Conservation (phyloP, 1,140 invertebrate genomes). For the Vanessa tameamea region DNA sequence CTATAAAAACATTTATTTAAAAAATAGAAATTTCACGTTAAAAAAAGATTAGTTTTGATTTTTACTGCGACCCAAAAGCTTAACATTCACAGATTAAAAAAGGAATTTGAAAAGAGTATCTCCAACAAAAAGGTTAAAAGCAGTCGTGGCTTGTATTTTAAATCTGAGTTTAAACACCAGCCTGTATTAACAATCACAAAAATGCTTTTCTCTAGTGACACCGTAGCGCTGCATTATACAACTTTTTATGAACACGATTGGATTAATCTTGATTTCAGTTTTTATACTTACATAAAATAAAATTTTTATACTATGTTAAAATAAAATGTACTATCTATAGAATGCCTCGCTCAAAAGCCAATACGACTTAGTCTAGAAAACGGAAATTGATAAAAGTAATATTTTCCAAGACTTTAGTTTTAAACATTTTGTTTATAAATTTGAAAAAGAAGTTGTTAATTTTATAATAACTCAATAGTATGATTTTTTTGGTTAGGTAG, state of each 20-base stretch:
- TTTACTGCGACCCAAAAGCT: neutral
- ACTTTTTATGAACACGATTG: neutral
- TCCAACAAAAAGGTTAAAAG: neutral
- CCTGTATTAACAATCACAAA: neutral
- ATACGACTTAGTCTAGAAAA: too few relatives aligned
- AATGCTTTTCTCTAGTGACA: neutral
- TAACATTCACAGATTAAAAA: neutral
- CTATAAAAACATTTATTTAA: too few relatives aligned
- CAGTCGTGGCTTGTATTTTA: neutral
- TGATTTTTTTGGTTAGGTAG: too few relatives aligned
- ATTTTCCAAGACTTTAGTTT: too few relatives aligned
- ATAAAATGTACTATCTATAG: neutral
- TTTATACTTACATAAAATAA: neutral
- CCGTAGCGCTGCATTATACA: neutral
- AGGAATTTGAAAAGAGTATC: neutral
- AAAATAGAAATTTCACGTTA: too few relatives aligned
- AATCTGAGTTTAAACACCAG: neutral
- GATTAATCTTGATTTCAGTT: constrained; percentile 5
- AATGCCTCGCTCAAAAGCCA: neutral
- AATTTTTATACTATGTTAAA: neutral
- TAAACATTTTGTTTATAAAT: too few relatives aligned
- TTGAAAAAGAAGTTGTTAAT: too few relatives aligned
- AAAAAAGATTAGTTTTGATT: too few relatives aligned
- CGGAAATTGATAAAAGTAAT: too few relatives aligned
- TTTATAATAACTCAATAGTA: too few relatives aligned